phyloP scores from a whole-genome alignment of 2,888 invertebrate genomes.

The Macroteleia sp. region DNA sequence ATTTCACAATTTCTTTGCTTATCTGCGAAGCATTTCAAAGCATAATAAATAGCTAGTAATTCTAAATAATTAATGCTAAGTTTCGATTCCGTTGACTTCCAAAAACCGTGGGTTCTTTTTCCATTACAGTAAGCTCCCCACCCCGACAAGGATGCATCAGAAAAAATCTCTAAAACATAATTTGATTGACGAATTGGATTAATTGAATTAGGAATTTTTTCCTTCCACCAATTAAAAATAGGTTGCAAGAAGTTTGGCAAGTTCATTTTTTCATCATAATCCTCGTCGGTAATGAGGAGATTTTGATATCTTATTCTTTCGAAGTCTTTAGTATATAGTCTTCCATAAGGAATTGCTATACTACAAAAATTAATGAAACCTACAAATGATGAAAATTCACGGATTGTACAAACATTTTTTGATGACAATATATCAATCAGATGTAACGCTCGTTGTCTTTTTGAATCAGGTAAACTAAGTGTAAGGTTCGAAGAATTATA shows the following conservation, averaged over 20 bases:
- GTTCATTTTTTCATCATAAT: constrained; percentile 9
- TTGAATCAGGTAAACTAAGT: not conserved
- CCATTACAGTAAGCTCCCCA: constrained; percentile 31
- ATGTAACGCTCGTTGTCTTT: not conserved
- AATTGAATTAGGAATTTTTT: too few relatives aligned
- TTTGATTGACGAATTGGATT: constrained; percentile 6
- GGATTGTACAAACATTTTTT: constrained; percentile 5
- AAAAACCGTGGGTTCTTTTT: constrained; percentile 24
- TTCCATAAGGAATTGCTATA: constrained; percentile 20
- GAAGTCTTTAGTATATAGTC: constrained; percentile 13
- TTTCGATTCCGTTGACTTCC: constrained; percentile 18
- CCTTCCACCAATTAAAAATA: not conserved
- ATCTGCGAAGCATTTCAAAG: constrained; percentile 46
- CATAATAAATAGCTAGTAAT: constrained; percentile 36
- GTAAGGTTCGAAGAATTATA: constrained; percentile 18
- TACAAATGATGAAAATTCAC: constrained; percentile 7
- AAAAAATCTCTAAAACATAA: constrained; percentile 41
- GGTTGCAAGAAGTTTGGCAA: not conserved
- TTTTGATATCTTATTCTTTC: constrained; percentile 24
- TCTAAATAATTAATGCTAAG: constrained; percentile 54
- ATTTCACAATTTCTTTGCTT: constrained; percentile 18
- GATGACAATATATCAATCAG: constrained; percentile 8
- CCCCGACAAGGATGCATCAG: constrained; percentile 49
- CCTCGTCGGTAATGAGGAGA: not conserved
- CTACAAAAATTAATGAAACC: constrained; percentile 31